phyloP scores from a whole-genome alignment of 2,888 invertebrate species.

The Andrena camellia region DNA sequence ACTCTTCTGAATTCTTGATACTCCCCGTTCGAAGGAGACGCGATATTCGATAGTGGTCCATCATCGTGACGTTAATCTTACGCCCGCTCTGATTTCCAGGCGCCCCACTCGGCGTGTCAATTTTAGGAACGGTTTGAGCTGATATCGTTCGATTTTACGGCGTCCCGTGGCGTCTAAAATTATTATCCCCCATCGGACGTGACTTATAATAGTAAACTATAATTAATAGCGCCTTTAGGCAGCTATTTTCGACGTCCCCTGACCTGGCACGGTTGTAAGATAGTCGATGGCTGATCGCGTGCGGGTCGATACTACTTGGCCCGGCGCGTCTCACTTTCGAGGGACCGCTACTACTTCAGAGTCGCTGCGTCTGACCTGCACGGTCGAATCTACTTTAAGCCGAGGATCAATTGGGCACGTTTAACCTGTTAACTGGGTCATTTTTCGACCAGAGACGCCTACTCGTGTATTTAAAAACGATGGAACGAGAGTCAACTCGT shows the following conservation, averaged over 20 bases:
- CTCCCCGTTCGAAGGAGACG: too few species aligned
- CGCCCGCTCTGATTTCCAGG: too few species aligned
- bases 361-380: constrained; percentile 1
- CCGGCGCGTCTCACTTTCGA: neutral
- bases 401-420: neutral
- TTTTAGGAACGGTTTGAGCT: too few species aligned
- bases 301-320: constrained; percentile 6
- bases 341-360: neutral
- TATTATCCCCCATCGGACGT: neutral
- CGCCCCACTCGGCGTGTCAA: too few species aligned
- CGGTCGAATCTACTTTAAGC: constrained; percentile 7
- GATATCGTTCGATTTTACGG: neutral
- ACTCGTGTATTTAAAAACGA: too few species aligned
- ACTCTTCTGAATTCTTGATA: neutral
- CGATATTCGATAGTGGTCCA: too few species aligned
- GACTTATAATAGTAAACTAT: too few species aligned
- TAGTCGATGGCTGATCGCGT: neutral
- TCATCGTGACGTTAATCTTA: too few species aligned
- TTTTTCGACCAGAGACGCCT: neutral
- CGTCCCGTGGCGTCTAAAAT: neutral
- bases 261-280: neutral
- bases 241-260: neutral
- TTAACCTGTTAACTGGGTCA: too few species aligned
- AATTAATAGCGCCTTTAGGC: constrained; percentile 1
- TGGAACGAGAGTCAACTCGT: too few species aligned